Conservation (phyloP, 2,797 vertebrate species). For the Benthosema pterotum region DNA sequence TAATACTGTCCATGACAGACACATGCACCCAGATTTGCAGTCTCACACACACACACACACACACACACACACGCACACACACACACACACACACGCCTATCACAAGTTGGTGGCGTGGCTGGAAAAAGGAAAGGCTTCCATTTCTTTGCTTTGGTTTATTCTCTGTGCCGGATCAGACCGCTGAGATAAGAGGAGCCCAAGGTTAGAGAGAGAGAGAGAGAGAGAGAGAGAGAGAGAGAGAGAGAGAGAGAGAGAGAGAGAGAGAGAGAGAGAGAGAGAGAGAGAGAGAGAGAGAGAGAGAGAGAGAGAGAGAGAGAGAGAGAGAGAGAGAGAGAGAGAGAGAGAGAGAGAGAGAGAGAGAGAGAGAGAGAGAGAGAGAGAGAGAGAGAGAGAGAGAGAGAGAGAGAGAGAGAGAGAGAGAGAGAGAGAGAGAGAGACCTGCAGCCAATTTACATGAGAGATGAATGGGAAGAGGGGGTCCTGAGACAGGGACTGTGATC, state of each 20-base stretch:
- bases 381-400: conserved; percentile 76
- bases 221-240: too few relatives aligned
- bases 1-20: conserved; percentile 63
- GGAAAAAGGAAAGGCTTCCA: conserved; percentile 55
- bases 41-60: conserved; percentile 6
- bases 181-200: conserved; percentile 91
- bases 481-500: conserved; percentile 67
- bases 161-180: conserved; percentile 84
- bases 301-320: conserved; percentile 79
- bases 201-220: conserved; percentile 87
- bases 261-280: conserved; percentile 78
- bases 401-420: conserved; percentile 79
- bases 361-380: conserved; percentile 79
- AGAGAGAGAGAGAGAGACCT: conserved; percentile 79
- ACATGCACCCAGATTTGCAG: conserved; percentile 20
- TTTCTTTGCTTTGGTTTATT: conserved; percentile 63
- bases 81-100: conserved; percentile 54
- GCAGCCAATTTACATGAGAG: conserved; percentile 78
- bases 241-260: conserved; percentile 84
- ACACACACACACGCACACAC: conserved; percentile 22
- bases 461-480: conserved; percentile 71
- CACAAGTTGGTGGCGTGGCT: conserved; percentile 63
- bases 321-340: conserved; percentile 81
- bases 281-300: conserved; percentile 83
- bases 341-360: conserved; percentile 79